Evolutionary conservation across 2,888 invertebrate genomes (phyloP), one percentile per base, ranked within the genome.

Genomic region (Aricia artaxerxes): DNA sequence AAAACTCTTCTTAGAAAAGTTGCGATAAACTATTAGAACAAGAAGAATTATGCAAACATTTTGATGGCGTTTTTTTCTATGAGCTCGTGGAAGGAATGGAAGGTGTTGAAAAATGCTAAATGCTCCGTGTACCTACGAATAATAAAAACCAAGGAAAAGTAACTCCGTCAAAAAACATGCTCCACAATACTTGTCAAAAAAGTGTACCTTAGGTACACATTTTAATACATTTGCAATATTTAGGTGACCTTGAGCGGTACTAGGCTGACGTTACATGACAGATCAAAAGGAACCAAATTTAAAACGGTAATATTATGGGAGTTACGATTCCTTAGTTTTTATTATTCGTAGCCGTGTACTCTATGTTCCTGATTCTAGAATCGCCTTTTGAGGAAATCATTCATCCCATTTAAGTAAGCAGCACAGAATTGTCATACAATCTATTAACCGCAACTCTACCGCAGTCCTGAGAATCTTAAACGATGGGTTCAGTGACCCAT

Each of bases 41-140:
- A 69, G 69, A 69, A 13, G 31, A 69, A 69, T 69, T 35, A 69
- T 69, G 69, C 35, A 69, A 69, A 69, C 16, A 1, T 57, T 53
- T 57, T 57, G 16, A 57, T 57, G 57, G 57, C 16, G 57, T 57
- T 16, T 57, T 53, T 49, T 69, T 31, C 31, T 11, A 64, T 64
- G 35, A 69, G 4, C 57, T 57, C 4, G 16, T 57, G 57, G 9
- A 49, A 49, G 9, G 2, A 9, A 16, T 16, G 16, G 16, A 57
- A 57, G 57, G 16, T 49, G 49, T 49, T 16, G 57, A 57, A 57
- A 16, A 1, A 4, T 16, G 11, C 3, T 16, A 1, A 16, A 4
- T 57, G 4, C 11, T 53, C 53, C 3, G 13, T 13, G 16, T 16
- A 53, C n/a, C n/a, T n/a, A n/a, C n/a, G n/a, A n/a, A n/a, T n/a